Conservation (phyloP, 2,888 invertebrate genomes). For the Isoperla grammatica region DNA sequence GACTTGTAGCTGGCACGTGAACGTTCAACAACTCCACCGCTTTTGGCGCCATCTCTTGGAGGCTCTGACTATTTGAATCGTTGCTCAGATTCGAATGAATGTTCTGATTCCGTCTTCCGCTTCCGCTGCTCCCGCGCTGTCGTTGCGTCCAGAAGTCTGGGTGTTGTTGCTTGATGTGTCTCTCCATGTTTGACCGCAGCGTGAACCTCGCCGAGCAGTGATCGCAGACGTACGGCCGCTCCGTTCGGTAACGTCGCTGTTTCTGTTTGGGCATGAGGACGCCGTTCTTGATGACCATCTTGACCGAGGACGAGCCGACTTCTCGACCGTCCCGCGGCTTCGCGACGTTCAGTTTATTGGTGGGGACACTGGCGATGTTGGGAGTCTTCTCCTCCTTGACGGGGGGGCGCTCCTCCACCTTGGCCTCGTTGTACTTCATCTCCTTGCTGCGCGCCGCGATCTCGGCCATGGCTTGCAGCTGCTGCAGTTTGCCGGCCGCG, state of each 20-base stretch:
- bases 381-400: conserved; percentile 5
- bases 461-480: conserved; percentile 39
- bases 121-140: conserved; percentile 54
- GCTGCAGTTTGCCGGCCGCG: conserved; percentile 34
- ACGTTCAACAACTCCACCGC: background rate
- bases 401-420: conserved; percentile 3
- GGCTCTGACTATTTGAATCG: conserved; percentile 5
- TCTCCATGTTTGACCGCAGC: conserved; percentile 88
- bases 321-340: conserved; percentile 38
- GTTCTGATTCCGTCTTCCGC: conserved; percentile 47
- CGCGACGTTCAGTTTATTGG: conserved; percentile 45
- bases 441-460: conserved; percentile 6
- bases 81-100: conserved; percentile 36
- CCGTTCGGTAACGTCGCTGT: conserved; percentile 82
- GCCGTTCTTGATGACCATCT: conserved; percentile 88
- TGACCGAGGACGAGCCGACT: conserved; percentile 52
- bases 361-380: background rate
- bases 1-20: background rate
- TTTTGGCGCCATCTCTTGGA: background rate
- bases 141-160: conserved; percentile 83
- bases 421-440: conserved; percentile 11
- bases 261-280: conserved; percentile 89
- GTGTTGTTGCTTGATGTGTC: conserved; percentile 91
- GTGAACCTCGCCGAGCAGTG: conserved; percentile 89
- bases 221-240: conserved; percentile 84